These are phyloP conservation scores for Acronicta aceris DNA, from an alignment of 2,888 invertebrate species.

Conservation along the genomic window DNA sequence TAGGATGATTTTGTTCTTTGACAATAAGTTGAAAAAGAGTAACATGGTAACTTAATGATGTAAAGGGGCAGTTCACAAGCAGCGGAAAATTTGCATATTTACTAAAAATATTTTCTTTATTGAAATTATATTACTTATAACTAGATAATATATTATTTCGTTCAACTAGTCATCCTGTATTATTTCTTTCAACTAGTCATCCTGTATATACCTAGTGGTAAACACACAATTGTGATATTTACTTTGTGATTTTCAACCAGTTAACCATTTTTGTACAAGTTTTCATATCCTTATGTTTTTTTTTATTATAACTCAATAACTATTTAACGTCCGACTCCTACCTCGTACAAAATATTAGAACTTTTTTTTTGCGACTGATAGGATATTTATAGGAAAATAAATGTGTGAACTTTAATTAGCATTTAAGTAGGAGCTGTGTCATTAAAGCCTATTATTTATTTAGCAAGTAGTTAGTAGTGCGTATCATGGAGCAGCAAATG, in stretches of 20 bases:
- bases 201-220: not conserved
- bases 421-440: conserved; percentile 12
- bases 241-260: conserved; percentile 10
- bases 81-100: too few relatives aligned
- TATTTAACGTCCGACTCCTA: conserved; percentile 14
- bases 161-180: too few relatives aligned
- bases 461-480: conserved; percentile 11
- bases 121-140: too few relatives aligned
- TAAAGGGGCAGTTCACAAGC: not conserved
- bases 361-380: conserved; percentile 30
- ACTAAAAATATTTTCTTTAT: too few relatives aligned
- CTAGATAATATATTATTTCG: too few relatives aligned
- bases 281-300: not conserved
- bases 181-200: conserved; percentile 10
- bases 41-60: too few relatives aligned
- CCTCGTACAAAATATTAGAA: conserved; percentile 27
- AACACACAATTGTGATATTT: conserved; percentile 25
- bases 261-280: conserved; percentile 5
- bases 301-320: not conserved
- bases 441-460: conserved; percentile 23
- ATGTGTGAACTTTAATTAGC: conserved; percentile 3
- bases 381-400: conserved; percentile 8
- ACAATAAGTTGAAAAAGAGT: too few relatives aligned
- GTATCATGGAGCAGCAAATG: conserved; percentile 7
- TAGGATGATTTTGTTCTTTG: too few relatives aligned